Base-by-base conservation (phyloP, 2,888 invertebrate species). In the Amblyteles armatorius region DNA sequence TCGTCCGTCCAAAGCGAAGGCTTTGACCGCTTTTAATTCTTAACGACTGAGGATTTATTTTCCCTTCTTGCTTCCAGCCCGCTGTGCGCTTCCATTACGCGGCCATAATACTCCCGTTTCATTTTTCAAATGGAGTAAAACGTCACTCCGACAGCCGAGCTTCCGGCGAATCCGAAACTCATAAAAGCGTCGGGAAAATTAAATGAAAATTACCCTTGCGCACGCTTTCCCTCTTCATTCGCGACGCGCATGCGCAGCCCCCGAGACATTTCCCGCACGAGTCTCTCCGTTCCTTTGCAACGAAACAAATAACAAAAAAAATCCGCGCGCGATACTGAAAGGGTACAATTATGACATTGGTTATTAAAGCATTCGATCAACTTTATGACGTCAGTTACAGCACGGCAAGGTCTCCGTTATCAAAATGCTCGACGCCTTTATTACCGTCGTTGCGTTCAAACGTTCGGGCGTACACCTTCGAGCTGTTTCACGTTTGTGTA, bases 281-380 rank as follows among this genome's bases (percentile, higher is more conserved):
- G 11, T 26, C 26, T 26, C 26, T 26, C 52, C 16, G 60, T 63
- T 63, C 3, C 67, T 3, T 36, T 19, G 9, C 11, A 16, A 40
- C 16, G 11, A 40, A 40, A 16, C 44, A 60, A 22, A 1, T 16
- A 73, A 26, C 52, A 22, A 22, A 33, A 26, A 22, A 22, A 33
- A 13, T 19, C 6, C 33, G 16, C 44, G 44, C 44, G 44, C 44
- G 3, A 16, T 3, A n/a, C 19, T 67, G 63, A 29, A 60, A 50
- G 57, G 55, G 57, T 52, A 44, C 26, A 40, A 82, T 84, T 81
- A 84, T 69, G 71, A 74, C 79, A 77, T 84, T 79, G 48, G 65
- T 83, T 82, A 79, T 72, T 57, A 57, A 63, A 55, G 63, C 22
- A 69, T 60, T 76, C 67, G 76, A 81, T 73, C 52, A 77, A 71